These are phyloP conservation scores for Misgurnus mizolepis DNA, from an alignment of 2,113 vertebrate genomes.

Conservation along the genomic window DNA sequence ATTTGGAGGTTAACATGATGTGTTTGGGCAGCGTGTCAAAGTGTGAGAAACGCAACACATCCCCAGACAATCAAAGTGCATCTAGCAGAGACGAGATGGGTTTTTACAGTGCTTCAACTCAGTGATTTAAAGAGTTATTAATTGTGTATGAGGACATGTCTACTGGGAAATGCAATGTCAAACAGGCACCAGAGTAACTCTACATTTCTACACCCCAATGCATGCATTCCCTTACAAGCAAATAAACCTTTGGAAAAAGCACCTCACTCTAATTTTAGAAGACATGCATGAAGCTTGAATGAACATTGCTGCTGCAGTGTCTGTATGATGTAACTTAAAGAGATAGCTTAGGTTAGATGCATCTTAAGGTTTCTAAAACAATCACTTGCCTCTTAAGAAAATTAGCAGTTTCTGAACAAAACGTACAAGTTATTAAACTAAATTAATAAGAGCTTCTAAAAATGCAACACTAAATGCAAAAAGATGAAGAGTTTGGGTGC, in stretches of 20 bases:
- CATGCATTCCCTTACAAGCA: conserved; percentile 6
- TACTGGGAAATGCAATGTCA: conserved; percentile 22
- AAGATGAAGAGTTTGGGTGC: neutral
- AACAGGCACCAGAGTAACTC: neutral
- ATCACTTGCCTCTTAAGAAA: neutral
- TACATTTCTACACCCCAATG: neutral
- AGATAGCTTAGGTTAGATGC: neutral
- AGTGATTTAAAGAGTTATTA: conserved; percentile 25
- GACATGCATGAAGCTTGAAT: conserved; percentile 36
- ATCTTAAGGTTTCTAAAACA: conserved; percentile 7
- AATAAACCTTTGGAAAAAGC: conserved; percentile 5
- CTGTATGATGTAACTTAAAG: conserved; percentile 2
- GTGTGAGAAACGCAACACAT: conserved; percentile 11
- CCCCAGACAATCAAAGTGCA: conserved; percentile 13
- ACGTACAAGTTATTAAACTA: neutral
- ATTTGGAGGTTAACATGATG: conserved; percentile 7
- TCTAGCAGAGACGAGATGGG: neutral
- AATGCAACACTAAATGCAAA: neutral
- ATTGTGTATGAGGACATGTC: conserved; percentile 22
- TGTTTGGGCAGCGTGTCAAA: neutral
- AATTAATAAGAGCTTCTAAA: neutral
- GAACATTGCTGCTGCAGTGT: conserved; percentile 17
- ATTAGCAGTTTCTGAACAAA: neutral
- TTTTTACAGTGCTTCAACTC: conserved; percentile 13
- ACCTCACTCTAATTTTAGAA: conserved; percentile 9